Conservation (phyloP, 2,113 vertebrate species). For the rabbit (Oryctolagus cuniculus) region DNA sequence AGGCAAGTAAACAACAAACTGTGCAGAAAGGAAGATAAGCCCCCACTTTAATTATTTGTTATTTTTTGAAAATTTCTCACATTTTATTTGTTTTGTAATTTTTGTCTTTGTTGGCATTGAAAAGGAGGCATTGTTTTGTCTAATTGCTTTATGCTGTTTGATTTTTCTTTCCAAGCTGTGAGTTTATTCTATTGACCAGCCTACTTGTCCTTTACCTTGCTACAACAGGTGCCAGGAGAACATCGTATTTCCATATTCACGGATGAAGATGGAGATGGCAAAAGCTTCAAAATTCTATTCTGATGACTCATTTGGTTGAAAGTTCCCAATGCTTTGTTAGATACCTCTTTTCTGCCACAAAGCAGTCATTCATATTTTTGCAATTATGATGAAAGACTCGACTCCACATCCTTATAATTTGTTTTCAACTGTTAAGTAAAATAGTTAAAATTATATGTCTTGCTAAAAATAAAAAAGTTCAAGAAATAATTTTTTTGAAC, state of each 20-base stretch:
- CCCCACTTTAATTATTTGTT: neutral
- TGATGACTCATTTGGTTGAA: neutral
- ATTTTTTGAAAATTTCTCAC: neutral
- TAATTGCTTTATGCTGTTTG: neutral
- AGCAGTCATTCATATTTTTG: neutral
- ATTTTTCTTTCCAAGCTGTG: neutral
- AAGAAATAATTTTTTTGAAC: too few species aligned
- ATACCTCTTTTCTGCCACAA: rapidly evolving
- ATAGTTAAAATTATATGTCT: neutral
- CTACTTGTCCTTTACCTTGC: neutral
- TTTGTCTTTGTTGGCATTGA: neutral
- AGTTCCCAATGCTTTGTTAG: neutral
- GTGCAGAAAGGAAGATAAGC: constrained; percentile 45
- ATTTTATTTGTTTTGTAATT: constrained; percentile 35
- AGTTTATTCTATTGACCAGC: neutral
- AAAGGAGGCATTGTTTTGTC: neutral
- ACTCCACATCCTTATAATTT: neutral
- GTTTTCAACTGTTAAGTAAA: neutral
- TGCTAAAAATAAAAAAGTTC: too few species aligned
- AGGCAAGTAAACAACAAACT: neutral
- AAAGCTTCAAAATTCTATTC: neutral
- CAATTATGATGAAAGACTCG: neutral
- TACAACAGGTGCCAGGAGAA: too few species aligned
- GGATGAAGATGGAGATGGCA: neutral
- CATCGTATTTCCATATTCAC: neutral